Conservation (phyloP, 2,797 vertebrate genomes). For the Squalus acanthias region DNA sequence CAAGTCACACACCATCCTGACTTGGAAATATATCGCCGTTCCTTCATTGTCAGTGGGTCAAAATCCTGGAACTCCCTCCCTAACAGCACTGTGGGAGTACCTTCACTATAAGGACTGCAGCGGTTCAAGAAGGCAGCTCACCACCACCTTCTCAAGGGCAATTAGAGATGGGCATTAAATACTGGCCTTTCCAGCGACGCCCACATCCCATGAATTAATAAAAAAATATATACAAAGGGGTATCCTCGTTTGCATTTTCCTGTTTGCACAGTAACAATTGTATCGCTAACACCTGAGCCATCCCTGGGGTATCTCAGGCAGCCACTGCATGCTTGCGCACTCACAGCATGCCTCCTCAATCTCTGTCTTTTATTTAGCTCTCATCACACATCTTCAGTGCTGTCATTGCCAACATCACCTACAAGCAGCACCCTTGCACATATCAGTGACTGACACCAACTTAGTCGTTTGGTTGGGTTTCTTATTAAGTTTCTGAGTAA, state of each 20-base stretch:
- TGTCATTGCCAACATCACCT: not conserved
- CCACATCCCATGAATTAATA: too few relatives aligned
- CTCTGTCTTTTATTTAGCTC: not conserved
- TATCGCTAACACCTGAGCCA: slow-evolving; percentile 2
- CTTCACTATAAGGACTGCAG: too few relatives aligned
- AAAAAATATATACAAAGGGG: not conserved
- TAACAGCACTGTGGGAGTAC: too few relatives aligned
- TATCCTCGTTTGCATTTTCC: not conserved
- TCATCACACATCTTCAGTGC: not conserved
- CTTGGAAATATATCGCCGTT: too few relatives aligned
- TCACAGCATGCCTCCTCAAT: not conserved
- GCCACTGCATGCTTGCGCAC: not conserved
- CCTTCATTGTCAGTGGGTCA: too few relatives aligned
- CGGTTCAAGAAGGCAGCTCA: too few relatives aligned
- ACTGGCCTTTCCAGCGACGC: too few relatives aligned
- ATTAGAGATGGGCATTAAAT: too few relatives aligned
- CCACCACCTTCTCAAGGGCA: too few relatives aligned
- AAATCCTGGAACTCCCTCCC: too few relatives aligned
- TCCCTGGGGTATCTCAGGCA: not conserved
- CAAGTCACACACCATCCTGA: too few relatives aligned
- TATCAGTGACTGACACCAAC: slow-evolving; percentile 4
- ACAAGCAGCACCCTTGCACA: not conserved
- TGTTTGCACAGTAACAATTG: not conserved
- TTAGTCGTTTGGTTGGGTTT: not conserved
- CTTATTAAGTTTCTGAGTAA: not conserved